phyloP scores from a whole-genome alignment of 23 tunicate species.

The Halocynthia roretzi region DNA sequence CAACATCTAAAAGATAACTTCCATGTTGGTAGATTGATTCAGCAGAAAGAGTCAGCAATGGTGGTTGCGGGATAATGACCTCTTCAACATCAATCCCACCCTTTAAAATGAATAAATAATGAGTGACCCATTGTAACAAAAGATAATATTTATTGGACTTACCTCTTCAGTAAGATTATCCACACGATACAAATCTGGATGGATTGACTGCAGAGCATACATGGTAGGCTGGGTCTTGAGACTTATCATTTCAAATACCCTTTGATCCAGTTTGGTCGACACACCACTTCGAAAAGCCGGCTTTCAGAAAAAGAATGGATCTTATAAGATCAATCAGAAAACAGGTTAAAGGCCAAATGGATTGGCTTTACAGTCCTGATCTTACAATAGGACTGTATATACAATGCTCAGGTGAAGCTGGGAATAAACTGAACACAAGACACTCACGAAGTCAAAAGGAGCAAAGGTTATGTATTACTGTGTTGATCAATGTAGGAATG shows the following conservation, averaged over 20 bases:
- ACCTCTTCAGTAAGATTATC: constrained; percentile 83
- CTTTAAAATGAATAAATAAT: constrained; percentile 10
- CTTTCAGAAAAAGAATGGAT: constrained; percentile 22
- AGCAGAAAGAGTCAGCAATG: constrained; percentile 71
- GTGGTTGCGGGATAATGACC: constrained; percentile 65
- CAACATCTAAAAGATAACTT: constrained; percentile 73
- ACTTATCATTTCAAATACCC: constrained; percentile 86
- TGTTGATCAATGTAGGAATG: too few species aligned
- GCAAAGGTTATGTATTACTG: too few species aligned
- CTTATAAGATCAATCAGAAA: background rate
- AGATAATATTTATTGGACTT: background rate
- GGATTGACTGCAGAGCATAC: constrained; percentile 53
- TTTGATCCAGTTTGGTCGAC: constrained; percentile 75
- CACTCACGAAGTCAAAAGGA: too few species aligned
- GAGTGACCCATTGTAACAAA: background rate
- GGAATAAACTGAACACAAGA: too few species aligned
- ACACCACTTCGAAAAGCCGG: constrained; percentile 63
- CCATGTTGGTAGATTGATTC: constrained; percentile 60
- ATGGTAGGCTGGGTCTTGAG: constrained; percentile 77
- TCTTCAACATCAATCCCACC: constrained; percentile 28
- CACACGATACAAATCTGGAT: constrained; percentile 92
- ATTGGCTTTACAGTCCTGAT: too few species aligned
- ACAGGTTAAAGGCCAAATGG: too few species aligned
- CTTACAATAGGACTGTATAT: too few species aligned
- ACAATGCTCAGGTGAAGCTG: too few species aligned